Percentiles rank a stretch among this genome's conserved stretches.
phyloP scores from a whole-genome alignment of 2,888 invertebrate species.

The Xiphydria camelus region DNA sequence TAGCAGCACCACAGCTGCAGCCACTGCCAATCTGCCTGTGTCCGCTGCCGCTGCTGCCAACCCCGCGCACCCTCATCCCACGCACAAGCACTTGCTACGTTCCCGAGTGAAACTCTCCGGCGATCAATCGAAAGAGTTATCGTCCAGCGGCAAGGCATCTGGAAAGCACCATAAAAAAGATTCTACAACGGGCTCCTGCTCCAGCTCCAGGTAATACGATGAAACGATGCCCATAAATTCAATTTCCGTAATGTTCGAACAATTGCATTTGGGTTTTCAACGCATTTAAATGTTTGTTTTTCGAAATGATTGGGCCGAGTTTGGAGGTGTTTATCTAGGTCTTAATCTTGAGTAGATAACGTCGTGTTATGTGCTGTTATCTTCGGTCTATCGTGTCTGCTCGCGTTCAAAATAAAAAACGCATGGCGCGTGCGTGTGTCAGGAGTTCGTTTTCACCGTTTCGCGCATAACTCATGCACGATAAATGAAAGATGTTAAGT shows the following conservation, averaged over 20 bases:
- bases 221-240: too few relatives aligned
- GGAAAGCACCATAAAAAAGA: constrained; percentile 55
- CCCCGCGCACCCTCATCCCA: constrained; percentile 49
- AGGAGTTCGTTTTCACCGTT: background rate
- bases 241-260: too few relatives aligned
- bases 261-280: too few relatives aligned
- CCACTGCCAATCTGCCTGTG: constrained; percentile 50
- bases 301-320: too few relatives aligned
- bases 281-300: too few relatives aligned
- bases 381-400: too few relatives aligned
- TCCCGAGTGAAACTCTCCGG: constrained; percentile 48
- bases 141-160: constrained; percentile 37
- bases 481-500: too few relatives aligned
- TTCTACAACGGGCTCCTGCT: constrained; percentile 66
- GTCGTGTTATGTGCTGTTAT: too few relatives aligned
- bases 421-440: too few relatives aligned
- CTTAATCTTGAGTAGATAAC: too few relatives aligned
- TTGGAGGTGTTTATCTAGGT: too few relatives aligned
- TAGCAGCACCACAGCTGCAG: constrained; percentile 43
- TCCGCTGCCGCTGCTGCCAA: constrained; percentile 51
- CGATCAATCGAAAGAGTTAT: constrained; percentile 46
- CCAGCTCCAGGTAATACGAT: constrained; percentile 64
- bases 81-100: constrained; percentile 53
- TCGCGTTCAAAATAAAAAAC: too few relatives aligned
- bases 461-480: background rate